Conservation (phyloP, 2,888 invertebrate species). For the Tachina fera region DNA sequence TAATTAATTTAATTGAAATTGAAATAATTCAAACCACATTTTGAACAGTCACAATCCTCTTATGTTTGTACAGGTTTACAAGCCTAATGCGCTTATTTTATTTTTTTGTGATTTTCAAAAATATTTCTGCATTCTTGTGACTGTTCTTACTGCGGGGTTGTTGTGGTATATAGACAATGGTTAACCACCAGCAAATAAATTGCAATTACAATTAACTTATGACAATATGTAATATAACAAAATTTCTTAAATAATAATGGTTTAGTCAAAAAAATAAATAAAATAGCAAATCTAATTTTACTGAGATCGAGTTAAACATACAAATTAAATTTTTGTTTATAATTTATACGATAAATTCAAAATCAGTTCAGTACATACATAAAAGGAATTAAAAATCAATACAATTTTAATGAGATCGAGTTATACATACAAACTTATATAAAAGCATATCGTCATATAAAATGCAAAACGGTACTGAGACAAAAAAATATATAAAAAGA, state of each 20-base stretch:
- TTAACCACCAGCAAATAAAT: too few relatives aligned
- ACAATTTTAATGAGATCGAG: neutral
- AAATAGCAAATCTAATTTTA: neutral
- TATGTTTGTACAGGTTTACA: too few relatives aligned
- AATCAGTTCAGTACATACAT: neutral
- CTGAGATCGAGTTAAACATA: neutral
- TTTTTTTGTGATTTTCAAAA: too few relatives aligned
- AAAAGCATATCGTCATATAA: neutral
- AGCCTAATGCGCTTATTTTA: too few relatives aligned
- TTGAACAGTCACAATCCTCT: too few relatives aligned
- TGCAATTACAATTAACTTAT: too few relatives aligned
- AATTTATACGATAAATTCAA: neutral
- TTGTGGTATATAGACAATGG: too few relatives aligned
- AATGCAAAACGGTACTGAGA: neutral
- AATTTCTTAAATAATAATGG: neutral
- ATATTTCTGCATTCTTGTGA: too few relatives aligned
- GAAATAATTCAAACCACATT: too few relatives aligned
- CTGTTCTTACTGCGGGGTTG: too few relatives aligned
- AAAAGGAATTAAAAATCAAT: neutral
- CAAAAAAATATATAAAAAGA: too few relatives aligned
- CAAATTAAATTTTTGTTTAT: neutral
- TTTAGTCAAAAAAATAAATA: neutral
- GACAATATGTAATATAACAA: neutral
- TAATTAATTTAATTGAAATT: too few relatives aligned
- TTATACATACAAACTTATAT: neutral